Conservation (phyloP, 2,888 invertebrate genomes). For the Ochropacha duplaris region DNA sequence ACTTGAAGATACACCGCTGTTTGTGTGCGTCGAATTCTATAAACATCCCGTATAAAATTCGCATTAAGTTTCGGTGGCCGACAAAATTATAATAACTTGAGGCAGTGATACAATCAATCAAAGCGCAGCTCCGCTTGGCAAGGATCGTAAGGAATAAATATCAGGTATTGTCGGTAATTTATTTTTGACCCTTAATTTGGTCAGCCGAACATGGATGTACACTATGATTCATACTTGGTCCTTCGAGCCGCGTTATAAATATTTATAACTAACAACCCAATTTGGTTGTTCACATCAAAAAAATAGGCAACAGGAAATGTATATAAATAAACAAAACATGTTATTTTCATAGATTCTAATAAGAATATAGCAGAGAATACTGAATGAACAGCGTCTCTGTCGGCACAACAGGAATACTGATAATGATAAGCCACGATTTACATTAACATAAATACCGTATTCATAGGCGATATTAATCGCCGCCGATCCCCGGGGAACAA, state of each 20-base stretch:
- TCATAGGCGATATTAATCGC: slow-evolving; percentile 61
- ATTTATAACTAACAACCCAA: slow-evolving; percentile 18
- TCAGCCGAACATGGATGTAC: slow-evolving; percentile 16
- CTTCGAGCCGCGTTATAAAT: slow-evolving; percentile 33
- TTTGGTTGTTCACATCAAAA: background rate
- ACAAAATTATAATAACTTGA: background rate
- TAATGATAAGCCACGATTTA: slow-evolving; percentile 40
- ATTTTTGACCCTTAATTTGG: slow-evolving; percentile 45
- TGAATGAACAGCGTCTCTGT: slow-evolving; percentile 11
- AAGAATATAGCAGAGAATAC: slow-evolving; percentile 21
- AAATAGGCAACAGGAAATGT: slow-evolving; percentile 21
- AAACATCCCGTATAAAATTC: slow-evolving; percentile 6
- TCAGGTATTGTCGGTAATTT: slow-evolving; percentile 51
- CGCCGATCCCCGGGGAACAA: slow-evolving; percentile 58
- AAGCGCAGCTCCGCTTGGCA: slow-evolving; percentile 37
- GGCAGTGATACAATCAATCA: slow-evolving; percentile 35
- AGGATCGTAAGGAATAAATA: slow-evolving; percentile 52
- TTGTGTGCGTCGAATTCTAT: slow-evolving; percentile 12
- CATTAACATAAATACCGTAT: slow-evolving; percentile 55
- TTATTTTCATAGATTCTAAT: slow-evolving; percentile 22
- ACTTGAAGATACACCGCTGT: slow-evolving; percentile 7
- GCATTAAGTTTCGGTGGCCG: slow-evolving; percentile 1
- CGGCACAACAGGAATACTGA: slow-evolving; percentile 14
- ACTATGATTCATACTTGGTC: slow-evolving; percentile 17
- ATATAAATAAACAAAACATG: slow-evolving; percentile 22